Evolutionary conservation across 30 jellyfish, hydroid and myxozoan species (phyloP).

Genomic region (Pelagia noctiluca): DNA sequence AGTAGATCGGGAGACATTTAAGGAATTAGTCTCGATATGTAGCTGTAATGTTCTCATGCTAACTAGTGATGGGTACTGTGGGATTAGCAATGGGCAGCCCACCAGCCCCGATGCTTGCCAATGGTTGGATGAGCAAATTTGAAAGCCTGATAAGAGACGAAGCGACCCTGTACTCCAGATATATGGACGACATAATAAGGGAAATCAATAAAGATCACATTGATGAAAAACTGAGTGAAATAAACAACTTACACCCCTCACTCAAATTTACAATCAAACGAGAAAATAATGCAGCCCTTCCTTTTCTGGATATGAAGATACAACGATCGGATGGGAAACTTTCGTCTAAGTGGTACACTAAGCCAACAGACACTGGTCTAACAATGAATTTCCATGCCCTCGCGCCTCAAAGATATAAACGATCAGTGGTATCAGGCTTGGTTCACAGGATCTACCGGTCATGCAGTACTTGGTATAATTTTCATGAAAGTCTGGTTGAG

Average conservation of each 20-base stretch:
- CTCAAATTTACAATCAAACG: conserved; percentile 30
- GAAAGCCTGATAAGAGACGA: conserved; percentile 29
- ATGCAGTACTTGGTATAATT: conserved; percentile 18
- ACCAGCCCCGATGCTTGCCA: conserved; percentile 62
- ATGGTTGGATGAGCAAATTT: conserved; percentile 45
- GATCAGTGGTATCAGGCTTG: conserved; percentile 51
- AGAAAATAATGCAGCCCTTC: conserved; percentile 28
- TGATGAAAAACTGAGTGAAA: conserved; percentile 35
- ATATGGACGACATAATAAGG: conserved; percentile 39
- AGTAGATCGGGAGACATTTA: conserved; percentile 34
- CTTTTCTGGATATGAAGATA: conserved; percentile 50
- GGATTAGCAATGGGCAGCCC: conserved; percentile 16
- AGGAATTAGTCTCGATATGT: conserved; percentile 35
- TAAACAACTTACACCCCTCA: conserved; percentile 38
- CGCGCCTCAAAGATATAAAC: conserved; percentile 23
- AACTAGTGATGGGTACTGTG: conserved; percentile 44
- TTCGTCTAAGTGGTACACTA: conserved; percentile 35
- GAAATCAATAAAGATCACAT: conserved; percentile 11
- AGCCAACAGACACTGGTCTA: conserved; percentile 55
- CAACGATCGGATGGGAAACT: not conserved
- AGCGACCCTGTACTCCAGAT: conserved; percentile 28
- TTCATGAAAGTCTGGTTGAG: conserved; percentile 39
- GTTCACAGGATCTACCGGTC: conserved; percentile 18
- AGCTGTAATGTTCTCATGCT: conserved; percentile 29
- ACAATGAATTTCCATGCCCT: conserved; percentile 42